Percentiles rank a stretch among this genome's conserved stretches.
These are phyloP conservation scores for Tineola bisselliella DNA, from an alignment of 2,888 invertebrate species.

Conservation along the genomic window DNA sequence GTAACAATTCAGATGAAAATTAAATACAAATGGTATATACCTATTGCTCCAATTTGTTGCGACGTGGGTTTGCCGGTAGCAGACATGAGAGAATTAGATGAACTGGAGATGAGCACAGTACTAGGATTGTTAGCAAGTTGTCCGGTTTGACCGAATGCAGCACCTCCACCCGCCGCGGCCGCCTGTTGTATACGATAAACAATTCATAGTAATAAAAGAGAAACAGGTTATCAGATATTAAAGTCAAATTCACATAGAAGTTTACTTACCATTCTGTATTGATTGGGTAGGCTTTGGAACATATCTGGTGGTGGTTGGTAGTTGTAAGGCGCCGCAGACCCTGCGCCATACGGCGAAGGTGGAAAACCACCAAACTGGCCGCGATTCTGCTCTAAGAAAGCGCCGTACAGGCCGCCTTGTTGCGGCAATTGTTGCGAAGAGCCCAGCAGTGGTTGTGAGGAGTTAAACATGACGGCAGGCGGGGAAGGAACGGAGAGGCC, in stretches of 20 bases:
- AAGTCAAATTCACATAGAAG: neutral
- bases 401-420: constrained; percentile 82
- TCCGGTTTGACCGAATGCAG: constrained; percentile 82
- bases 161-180: constrained; percentile 67
- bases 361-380: constrained; percentile 85
- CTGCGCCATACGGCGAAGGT: constrained; percentile 73
- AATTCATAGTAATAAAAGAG: no score
- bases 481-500: constrained; percentile 87
- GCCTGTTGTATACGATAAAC: neutral
- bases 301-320: constrained; percentile 76
- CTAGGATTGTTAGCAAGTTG: constrained; percentile 84
- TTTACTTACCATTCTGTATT: constrained; percentile 54
- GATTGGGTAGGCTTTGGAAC: constrained; percentile 59
- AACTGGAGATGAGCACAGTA: constrained; percentile 88
- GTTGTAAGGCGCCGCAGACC: constrained; percentile 76
- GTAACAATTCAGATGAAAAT: no score
- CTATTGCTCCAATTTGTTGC: constrained; percentile 86
- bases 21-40: constrained; percentile 37
- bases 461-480: constrained; percentile 84
- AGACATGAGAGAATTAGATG: constrained; percentile 89
- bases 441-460: constrained; percentile 70
- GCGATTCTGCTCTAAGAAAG: constrained; percentile 81
- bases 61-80: constrained; percentile 84
- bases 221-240: neutral
- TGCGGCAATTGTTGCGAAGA: constrained; percentile 71